A percentile compares a stretch with the other conserved stretches of the same genome.
Conservation (phyloP, 1,140 invertebrate species). For the Drosophila nasuta region DNA sequence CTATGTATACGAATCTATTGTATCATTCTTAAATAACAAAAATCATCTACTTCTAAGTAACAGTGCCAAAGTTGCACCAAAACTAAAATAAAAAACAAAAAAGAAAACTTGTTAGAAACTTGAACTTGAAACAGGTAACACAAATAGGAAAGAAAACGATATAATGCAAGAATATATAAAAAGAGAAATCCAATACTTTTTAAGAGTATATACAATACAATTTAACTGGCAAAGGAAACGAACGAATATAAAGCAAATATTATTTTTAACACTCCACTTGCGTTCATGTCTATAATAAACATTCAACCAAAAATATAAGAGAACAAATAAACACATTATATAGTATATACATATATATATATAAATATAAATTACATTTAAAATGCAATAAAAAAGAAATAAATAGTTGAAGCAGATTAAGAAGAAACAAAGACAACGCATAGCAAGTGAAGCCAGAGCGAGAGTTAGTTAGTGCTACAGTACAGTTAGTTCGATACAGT, state of each 20-base stretch:
- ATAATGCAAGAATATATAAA: slow-evolving; percentile 6
- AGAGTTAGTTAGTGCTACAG: slow-evolving; percentile 62
- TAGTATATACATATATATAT: too few species aligned
- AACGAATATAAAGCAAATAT: slow-evolving; percentile 38
- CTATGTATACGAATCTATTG: slow-evolving; percentile 35
- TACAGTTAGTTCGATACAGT: slow-evolving; percentile 56
- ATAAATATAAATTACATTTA: slow-evolving; percentile 24
- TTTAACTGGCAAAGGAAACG: slow-evolving; percentile 1
- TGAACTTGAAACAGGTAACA: slow-evolving; percentile 52
- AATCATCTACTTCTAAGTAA: slow-evolving; percentile 55
- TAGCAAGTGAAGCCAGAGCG: slow-evolving; percentile 43
- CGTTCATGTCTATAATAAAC: slow-evolving; percentile 43
- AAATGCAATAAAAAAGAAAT: slow-evolving; percentile 33
- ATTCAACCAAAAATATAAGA: slow-evolving; percentile 6
- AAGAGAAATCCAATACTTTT: slow-evolving; percentile 19
- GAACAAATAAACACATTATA: neutral
- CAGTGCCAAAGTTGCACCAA: slow-evolving; percentile 52
- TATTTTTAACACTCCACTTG: slow-evolving; percentile 65
- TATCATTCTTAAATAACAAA: slow-evolving; percentile 33
- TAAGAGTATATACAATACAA: slow-evolving; percentile 35
- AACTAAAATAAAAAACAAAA: neutral
- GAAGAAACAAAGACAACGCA: slow-evolving; percentile 53
- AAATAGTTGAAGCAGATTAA: slow-evolving; percentile 15
- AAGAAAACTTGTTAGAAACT: slow-evolving; percentile 41
- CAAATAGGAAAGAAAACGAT: slow-evolving; percentile 20